Evolutionary conservation across 2,888 invertebrate genomes (phyloP).

Genomic region (Leptarthrus brevirostris): DNA sequence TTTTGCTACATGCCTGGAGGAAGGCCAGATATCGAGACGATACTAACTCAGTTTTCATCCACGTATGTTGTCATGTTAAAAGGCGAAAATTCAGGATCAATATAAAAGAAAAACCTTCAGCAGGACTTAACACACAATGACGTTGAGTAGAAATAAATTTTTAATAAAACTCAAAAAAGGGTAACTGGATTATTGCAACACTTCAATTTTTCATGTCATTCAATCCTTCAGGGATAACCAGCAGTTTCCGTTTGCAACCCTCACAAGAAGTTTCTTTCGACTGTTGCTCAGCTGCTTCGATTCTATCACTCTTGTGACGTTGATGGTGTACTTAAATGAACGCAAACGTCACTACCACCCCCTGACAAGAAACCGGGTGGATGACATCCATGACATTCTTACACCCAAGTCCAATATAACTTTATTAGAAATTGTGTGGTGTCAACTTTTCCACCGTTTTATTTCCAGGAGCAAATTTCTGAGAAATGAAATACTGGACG

Average conservation of each 20-base stretch:
- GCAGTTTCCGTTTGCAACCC: neutral
- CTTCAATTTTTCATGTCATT: conserved; percentile 45
- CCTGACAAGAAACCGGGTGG: neutral
- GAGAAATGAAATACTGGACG: neutral
- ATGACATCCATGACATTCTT: conserved; percentile 36
- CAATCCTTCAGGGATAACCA: neutral
- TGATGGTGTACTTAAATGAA: neutral
- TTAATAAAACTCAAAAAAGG: conserved; percentile 34
- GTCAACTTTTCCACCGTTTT: conserved; percentile 9
- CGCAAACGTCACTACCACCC: neutral
- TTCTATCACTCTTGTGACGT: neutral
- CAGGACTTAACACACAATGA: neutral
- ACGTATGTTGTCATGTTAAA: neutral
- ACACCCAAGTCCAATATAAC: conserved; percentile 25
- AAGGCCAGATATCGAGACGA: neutral
- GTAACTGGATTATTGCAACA: conserved; percentile 15
- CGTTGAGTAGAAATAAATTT: conserved; percentile 9
- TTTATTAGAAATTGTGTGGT: conserved; percentile 36
- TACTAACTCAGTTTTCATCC: neutral
- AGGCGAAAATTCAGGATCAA: neutral
- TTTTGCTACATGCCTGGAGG: neutral
- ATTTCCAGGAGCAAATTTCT: neutral
- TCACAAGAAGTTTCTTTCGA: neutral
- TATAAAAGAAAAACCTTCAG: neutral
- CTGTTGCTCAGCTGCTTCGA: conserved; percentile 7